These are phyloP conservation scores for Mormyrops attenuatus DNA, from an alignment of 2,797 vertebrate genomes.

Conservation along the genomic window DNA sequence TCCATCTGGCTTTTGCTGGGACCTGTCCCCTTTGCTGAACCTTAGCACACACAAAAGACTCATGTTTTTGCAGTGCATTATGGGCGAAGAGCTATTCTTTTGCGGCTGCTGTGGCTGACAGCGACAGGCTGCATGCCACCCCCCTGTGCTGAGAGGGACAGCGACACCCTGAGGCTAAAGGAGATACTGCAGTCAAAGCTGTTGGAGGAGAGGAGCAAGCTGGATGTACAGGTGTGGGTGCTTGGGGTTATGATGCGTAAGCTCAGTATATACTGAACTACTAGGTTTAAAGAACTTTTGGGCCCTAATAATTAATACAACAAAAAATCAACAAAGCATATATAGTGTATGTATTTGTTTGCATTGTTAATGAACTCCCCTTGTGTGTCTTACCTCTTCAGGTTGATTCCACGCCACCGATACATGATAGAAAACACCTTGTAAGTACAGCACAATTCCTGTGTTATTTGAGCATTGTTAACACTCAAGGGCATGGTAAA, in stretches of 20 bases:
- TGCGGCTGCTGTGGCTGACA: background rate
- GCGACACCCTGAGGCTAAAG: background rate
- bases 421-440: background rate
- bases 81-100: background rate
- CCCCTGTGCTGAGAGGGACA: background rate
- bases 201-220: background rate
- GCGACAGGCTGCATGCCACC: background rate
- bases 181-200: background rate
- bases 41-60: background rate
- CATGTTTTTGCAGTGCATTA: slow-evolving; percentile 8
- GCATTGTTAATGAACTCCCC: background rate
- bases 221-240: background rate
- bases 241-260: background rate
- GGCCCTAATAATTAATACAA: background rate
- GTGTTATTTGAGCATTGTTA: background rate
- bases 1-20: background rate
- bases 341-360: background rate
- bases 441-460: background rate
- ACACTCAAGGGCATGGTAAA: background rate
- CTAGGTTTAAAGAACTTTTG: background rate
- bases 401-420: background rate
- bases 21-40: background rate
- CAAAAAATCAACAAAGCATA: background rate
- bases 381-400: background rate
- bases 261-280: background rate